Percentiles rank a stretch among this genome's conserved stretches.
Evolutionary conservation across 2,113 vertebrate genomes (phyloP).

Genomic region (Nyctibius bracteatus): DNA sequence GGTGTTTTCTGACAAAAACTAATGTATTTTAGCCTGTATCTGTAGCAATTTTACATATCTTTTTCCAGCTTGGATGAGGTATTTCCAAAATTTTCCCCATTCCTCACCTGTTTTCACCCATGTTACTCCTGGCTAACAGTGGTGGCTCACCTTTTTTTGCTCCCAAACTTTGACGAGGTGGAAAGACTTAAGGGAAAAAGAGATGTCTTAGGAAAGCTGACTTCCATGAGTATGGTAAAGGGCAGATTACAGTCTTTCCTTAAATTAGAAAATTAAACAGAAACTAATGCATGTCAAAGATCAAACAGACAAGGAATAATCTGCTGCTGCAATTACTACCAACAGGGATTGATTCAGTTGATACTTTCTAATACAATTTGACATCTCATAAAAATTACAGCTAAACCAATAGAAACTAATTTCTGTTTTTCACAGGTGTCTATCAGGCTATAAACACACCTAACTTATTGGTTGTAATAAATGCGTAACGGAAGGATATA

Average conservation of each 20-base stretch:
- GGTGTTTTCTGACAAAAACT: background rate
- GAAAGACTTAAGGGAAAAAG: background rate
- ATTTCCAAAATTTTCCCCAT: background rate
- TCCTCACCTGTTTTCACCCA: background rate
- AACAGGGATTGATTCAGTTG: background rate
- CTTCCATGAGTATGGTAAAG: background rate
- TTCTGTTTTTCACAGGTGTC: constrained; percentile 49
- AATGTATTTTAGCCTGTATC: background rate
- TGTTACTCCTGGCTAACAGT: background rate
- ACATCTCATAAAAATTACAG: constrained; percentile 53
- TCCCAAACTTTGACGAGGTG: background rate
- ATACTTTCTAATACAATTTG: constrained; percentile 25
- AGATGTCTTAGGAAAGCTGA: background rate
- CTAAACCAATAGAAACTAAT: constrained; percentile 55
- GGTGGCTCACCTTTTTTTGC: background rate
- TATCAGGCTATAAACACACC: constrained; percentile 48
- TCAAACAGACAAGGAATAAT: constrained; percentile 23
- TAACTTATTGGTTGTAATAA: constrained; percentile 35
- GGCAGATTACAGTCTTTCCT: background rate
- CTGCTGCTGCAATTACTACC: background rate
- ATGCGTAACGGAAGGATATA: constrained; percentile 29
- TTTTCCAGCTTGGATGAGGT: background rate
- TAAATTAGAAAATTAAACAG: constrained; percentile 49
- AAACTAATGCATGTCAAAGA: constrained; percentile 53
- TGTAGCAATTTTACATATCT: background rate